Evolutionary conservation across 2,797 vertebrate species (phyloP).

Genomic region (Microhierax caerulescens): DNA sequence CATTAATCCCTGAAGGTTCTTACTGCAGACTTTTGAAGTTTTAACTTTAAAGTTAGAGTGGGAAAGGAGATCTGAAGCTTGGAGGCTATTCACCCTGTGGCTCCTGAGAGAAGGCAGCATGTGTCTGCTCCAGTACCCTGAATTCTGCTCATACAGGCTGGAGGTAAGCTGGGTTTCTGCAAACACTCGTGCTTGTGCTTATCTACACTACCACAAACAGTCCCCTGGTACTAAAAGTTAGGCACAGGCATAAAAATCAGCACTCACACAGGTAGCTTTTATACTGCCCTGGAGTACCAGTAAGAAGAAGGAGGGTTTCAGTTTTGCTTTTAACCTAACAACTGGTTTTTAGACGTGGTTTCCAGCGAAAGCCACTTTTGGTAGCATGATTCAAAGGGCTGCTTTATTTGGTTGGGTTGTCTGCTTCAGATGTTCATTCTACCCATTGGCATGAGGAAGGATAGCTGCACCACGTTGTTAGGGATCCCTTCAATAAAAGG

Average conservation of each 20-base stretch:
- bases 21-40: conserved; percentile 42
- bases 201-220: conserved; percentile 4
- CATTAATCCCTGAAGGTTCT: conserved; percentile 44
- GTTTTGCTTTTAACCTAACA: not conserved
- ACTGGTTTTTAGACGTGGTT: not conserved
- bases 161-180: conserved; percentile 44
- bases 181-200: conserved; percentile 27
- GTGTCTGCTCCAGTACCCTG: not conserved
- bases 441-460: not conserved
- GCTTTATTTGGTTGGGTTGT: not conserved
- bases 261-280: not conserved
- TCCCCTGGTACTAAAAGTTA: not conserved
- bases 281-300: not conserved
- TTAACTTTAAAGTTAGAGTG: conserved; percentile 20
- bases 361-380: not conserved
- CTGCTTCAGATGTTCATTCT: not conserved
- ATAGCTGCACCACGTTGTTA: not conserved
- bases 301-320: not conserved
- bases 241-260: not conserved
- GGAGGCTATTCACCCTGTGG: not conserved
- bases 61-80: conserved; percentile 30
- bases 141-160: not conserved
- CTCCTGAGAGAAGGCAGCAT: conserved; percentile 9
- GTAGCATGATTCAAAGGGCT: not conserved
- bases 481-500: not conserved